phyloP scores from a whole-genome alignment of 2,113 vertebrate genomes.

The Asarcornis scutulata region DNA sequence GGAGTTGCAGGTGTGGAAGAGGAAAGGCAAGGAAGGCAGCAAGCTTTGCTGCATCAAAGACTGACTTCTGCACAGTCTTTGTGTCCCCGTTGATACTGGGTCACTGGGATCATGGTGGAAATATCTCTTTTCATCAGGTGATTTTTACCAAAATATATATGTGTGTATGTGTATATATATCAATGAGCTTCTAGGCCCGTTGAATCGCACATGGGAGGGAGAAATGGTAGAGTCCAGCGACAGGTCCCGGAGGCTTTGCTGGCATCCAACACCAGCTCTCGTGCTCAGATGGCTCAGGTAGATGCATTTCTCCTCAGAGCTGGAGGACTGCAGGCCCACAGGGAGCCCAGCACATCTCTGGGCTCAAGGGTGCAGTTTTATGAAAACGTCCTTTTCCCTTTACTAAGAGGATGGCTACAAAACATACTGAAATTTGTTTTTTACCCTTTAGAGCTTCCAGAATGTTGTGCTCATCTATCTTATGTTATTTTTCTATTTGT shows the following conservation, averaged over 20 bases:
- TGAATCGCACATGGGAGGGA: background rate
- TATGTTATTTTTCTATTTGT: constrained; percentile 55
- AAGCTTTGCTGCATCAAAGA: background rate
- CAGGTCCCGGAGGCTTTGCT: background rate
- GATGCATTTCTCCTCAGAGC: background rate
- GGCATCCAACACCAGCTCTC: background rate
- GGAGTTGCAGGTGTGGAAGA: background rate
- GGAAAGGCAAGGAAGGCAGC: background rate
- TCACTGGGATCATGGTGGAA: background rate
- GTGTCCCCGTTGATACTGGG: background rate
- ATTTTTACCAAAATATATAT: background rate
- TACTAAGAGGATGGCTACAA: constrained; percentile 20
- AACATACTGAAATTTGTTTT: constrained; percentile 56
- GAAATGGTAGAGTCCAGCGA: background rate
- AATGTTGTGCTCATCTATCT: constrained; percentile 40
- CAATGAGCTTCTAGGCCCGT: background rate
- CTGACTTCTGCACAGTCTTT: background rate
- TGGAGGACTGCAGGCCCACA: background rate
- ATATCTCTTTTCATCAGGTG: background rate
- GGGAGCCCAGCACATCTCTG: background rate
- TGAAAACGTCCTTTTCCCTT: constrained; percentile 25
- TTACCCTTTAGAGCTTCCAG: constrained; percentile 39
- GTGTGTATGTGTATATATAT: background rate
- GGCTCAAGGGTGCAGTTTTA: background rate
- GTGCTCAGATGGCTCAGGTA: background rate